Conservation (phyloP, 2,113 vertebrate genomes). For the Microcebus jonahi region DNA sequence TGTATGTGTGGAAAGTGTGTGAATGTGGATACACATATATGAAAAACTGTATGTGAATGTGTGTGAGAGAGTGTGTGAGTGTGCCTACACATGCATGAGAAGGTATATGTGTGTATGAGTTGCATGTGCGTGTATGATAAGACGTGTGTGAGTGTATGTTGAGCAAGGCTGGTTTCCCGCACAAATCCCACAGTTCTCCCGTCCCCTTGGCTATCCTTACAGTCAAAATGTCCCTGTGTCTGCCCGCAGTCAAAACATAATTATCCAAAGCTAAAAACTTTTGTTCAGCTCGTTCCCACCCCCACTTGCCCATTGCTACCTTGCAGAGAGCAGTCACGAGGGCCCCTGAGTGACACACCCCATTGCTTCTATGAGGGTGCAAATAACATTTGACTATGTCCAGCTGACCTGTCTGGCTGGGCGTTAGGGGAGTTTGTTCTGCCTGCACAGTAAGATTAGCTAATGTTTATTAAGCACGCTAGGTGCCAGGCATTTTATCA, state of each 20-base stretch:
- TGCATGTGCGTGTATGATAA: not conserved
- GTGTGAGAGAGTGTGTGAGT: too few relatives aligned
- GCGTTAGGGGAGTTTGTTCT: not conserved
- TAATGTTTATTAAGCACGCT: not conserved
- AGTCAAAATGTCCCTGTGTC: not conserved
- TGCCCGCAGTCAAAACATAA: not conserved
- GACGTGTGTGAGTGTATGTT: not conserved
- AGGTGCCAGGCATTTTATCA: not conserved
- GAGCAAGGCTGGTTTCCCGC: not conserved
- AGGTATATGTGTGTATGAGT: not conserved
- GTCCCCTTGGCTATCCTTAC: not conserved
- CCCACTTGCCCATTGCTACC: not conserved
- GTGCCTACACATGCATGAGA: not conserved
- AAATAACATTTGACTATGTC: not conserved
- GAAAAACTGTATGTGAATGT: not conserved
- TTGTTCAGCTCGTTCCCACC: not conserved
- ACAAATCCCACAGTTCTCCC: not conserved
- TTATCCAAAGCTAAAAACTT: not conserved
- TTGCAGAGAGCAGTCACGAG: not conserved
- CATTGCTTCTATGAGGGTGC: not conserved
- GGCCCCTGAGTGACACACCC: fast-evolving
- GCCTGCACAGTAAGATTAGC: not conserved
- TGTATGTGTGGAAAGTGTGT: not conserved
- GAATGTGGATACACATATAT: too few relatives aligned
- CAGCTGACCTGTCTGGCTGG: not conserved